Percentiles rank a stretch among this genome's conserved stretches.
These are phyloP conservation scores for Oeneis ivallda DNA, from an alignment of 2,888 invertebrate genomes.

Conservation along the genomic window DNA sequence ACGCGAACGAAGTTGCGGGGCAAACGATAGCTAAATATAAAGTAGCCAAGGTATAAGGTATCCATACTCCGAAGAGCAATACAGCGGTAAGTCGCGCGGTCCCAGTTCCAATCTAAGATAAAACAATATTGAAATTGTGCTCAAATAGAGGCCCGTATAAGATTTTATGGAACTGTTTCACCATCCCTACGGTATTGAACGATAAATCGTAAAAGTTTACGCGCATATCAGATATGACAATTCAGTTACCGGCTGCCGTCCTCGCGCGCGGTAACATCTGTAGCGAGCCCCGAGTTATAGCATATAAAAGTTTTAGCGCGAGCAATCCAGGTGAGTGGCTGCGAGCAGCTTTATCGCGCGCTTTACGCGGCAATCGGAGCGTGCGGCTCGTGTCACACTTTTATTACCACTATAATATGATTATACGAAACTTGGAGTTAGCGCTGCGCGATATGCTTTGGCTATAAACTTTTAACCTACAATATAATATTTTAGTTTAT, in stretches of 20 bases:
- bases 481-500: too few relatives aligned
- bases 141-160: background rate
- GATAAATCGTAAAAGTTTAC: constrained; percentile 12
- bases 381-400: background rate
- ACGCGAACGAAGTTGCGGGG: too few relatives aligned
- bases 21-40: too few relatives aligned
- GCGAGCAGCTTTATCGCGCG: constrained; percentile 10
- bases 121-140: background rate
- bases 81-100: too few relatives aligned
- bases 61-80: too few relatives aligned
- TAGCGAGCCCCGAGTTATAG: background rate
- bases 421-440: background rate
- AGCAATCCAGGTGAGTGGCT: constrained; percentile 20
- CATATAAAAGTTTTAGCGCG: constrained; percentile 14
- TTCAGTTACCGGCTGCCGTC: constrained; percentile 8
- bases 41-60: too few relatives aligned
- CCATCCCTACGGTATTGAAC: background rate
- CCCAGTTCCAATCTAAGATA: background rate
- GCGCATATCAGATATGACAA: constrained; percentile 21
- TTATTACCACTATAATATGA: constrained; percentile 8
- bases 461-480: background rate
- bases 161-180: constrained; percentile 2
- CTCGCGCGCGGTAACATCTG: constrained; percentile 15
- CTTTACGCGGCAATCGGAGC: constrained; percentile 7
- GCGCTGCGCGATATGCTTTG: background rate